Evolutionary conservation across 2,888 invertebrate species (phyloP).

Genomic region (Deroplatys truncata): DNA sequence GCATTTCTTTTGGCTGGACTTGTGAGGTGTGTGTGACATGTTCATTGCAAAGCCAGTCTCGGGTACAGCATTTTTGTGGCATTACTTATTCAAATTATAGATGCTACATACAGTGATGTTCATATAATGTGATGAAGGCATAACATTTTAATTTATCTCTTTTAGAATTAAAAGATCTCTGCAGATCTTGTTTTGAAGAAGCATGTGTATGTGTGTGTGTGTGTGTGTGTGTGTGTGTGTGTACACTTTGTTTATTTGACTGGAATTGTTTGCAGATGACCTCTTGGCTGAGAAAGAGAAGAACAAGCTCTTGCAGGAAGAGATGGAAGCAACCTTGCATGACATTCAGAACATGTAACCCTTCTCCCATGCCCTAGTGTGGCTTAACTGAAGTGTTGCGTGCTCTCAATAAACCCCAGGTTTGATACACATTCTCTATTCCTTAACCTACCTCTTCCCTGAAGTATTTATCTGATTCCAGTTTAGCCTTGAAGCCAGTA

Average conservation of each 20-base stretch:
- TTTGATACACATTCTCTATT: constrained; percentile 33
- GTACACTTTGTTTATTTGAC: not conserved
- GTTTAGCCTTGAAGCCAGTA: no score
- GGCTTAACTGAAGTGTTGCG: constrained; percentile 24
- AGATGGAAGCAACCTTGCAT: constrained; percentile 98
- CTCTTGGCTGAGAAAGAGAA: constrained; percentile 91
- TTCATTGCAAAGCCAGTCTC: no score
- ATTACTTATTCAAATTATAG: no score
- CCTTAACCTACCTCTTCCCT: constrained; percentile 28
- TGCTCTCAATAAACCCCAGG: constrained; percentile 27
- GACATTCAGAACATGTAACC: constrained; percentile 96
- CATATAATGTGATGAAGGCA: no score
- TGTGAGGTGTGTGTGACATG: no score
- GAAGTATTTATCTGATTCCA: not conserved
- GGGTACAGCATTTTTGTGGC: no score
- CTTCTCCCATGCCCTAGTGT: constrained; percentile 21
- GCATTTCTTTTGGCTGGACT: no score
- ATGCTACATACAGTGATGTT: no score
- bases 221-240: not conserved
- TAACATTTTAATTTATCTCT: no score
- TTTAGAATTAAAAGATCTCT: not conserved
- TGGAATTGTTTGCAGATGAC: constrained; percentile 72
- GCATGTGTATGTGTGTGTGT: not conserved
- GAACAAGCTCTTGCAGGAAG: constrained; percentile 94
- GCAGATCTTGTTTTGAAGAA: not conserved